Base-by-base conservation (phyloP, 2,888 invertebrate species). In the Aleiodes leptofemur region DNA sequence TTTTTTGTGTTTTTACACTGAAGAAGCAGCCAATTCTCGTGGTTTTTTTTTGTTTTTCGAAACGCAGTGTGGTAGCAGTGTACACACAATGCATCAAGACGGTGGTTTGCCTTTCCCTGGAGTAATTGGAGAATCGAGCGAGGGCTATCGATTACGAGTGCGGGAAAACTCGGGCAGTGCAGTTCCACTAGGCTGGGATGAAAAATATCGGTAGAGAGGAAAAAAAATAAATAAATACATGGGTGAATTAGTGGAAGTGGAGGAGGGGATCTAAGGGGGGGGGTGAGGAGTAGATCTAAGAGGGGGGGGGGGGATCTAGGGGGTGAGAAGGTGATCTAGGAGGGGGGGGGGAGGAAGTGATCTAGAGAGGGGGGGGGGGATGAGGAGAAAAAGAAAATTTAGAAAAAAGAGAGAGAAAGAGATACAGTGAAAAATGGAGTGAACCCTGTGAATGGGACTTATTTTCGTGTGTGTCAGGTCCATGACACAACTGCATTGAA, bases 81-180 rank as follows among this genome's bases (percentile, higher is more conserved):
- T 8, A 59, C 43, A 59, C 43, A 16, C 48, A 61, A 61, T 31
- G 61, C 64, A 64, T 64, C 64, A 48, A 9, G 16, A 56, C 55
- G 78, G 77, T 69, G 70, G 64, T 74, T 72, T 48, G 83, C 83
- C 84, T 86, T 84, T 85, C 83, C 82, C 82, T 79, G 3, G 9
- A 80, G 86, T 87, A 87, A 87, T 80, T 81, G 83, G 85, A 86
- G 86, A 86, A 85, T 84, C 83, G 82, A 82, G 84, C 82, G 85
- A 82, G 82, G 81, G 84, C 78, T 87, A 84, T 88, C 86, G 82
- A 85, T 87, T 88, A 86, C 87, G 84, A 82, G 59, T 23, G 8
- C 11, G 23, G 82, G 82, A 85, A 87, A 88, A 88, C 87, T 87
- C 85, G 83, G 85, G 85, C 78, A 74, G 79, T 73, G 68, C 31